Conservation (phyloP, 2,888 invertebrate genomes). For the Caenorhabditis sp. region DNA sequence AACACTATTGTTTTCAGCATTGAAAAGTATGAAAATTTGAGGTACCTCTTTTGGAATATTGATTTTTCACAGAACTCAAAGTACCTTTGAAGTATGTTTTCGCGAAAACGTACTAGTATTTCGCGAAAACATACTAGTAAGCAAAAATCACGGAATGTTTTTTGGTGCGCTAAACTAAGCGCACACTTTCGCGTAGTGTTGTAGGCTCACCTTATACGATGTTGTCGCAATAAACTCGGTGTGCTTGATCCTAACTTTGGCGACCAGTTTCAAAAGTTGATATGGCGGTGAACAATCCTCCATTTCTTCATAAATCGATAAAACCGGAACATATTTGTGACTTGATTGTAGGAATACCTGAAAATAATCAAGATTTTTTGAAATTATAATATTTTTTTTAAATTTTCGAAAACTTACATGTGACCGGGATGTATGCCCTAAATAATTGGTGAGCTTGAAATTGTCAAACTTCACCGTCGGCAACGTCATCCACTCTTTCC, state of each 20-base stretch:
- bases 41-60: no score
- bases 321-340: conserved; percentile 90
- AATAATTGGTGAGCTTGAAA: conserved; percentile 64
- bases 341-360: conserved; percentile 88
- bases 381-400: neutral
- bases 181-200: no score
- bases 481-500: conserved; percentile 49
- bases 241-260: conserved; percentile 88
- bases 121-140: no score
- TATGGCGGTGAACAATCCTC: no score
- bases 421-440: no score
- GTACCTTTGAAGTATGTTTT: no score
- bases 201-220: conserved; percentile 90
- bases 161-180: no score
- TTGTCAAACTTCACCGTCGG: conserved; percentile 59
- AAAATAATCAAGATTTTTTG: neutral
- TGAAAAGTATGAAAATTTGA: no score
- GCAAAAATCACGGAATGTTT: no score
- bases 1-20: no score
- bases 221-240: conserved; percentile 98
- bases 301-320: conserved; percentile 52
- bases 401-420: neutral
- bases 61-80: no score
- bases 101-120: no score
- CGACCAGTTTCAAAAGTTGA: conserved; percentile 72